A percentile compares a stretch with the other conserved stretches of the same genome.
Evolutionary conservation across 2,888 invertebrate species (phyloP).

Genomic region (Sclerodermus sp.): DNA sequence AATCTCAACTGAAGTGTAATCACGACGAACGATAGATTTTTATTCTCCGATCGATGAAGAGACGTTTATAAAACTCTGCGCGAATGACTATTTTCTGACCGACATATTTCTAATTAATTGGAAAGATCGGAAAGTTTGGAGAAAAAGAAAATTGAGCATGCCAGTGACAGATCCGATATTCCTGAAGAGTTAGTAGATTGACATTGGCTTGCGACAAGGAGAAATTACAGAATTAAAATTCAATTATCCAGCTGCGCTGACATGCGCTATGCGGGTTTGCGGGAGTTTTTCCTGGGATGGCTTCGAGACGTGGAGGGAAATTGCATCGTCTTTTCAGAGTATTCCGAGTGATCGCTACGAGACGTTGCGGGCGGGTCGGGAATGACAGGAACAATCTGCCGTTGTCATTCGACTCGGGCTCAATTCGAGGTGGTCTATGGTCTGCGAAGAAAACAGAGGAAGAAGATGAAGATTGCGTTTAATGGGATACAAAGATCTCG

Average conservation of each 20-base stretch:
- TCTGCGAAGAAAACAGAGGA: too few species aligned
- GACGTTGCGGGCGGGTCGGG: conserved; percentile 23
- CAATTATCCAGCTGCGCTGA: conserved; percentile 38
- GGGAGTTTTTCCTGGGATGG: conserved; percentile 25
- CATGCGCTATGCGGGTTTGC: conserved; percentile 24
- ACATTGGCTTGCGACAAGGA: conserved; percentile 25
- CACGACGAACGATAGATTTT: too few species aligned
- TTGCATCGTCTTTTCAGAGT: conserved; percentile 35
- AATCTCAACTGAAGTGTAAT: too few species aligned
- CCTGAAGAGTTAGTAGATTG: conserved; percentile 24
- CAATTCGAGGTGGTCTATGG: background rate
- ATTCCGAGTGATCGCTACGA: conserved; percentile 33
- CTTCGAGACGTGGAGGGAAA: conserved; percentile 35
- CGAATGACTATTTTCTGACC: too few species aligned
- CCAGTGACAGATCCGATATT: conserved; percentile 26
- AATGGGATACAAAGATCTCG: too few species aligned
- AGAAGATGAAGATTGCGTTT: too few species aligned
- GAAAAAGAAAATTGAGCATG: background rate
- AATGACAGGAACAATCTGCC: conserved; percentile 43
- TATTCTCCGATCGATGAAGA: too few species aligned
- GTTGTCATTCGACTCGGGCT: conserved; percentile 33
- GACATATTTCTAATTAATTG: too few species aligned
- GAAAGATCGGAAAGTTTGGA: too few species aligned
- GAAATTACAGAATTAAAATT: conserved; percentile 45
- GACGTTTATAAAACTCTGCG: too few species aligned